Evolutionary conservation across 92 coral and sea anemone genomes (phyloP).

Genomic region (Heliopora coerulea): DNA sequence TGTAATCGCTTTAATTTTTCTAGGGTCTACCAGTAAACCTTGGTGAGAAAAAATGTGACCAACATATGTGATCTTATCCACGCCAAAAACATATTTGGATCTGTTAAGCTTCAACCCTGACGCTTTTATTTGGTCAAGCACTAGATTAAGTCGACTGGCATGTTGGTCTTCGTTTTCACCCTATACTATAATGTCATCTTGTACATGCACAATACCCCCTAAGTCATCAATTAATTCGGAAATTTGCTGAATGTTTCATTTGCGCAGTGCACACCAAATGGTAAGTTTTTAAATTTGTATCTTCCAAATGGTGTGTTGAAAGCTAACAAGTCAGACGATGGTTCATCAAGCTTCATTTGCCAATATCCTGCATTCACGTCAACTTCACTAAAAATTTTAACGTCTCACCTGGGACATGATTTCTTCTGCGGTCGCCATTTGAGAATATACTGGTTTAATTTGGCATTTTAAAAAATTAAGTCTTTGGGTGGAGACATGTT

Average conservation of each 20-base stretch:
- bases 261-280: background rate
- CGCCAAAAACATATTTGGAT: no score
- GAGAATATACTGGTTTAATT: background rate
- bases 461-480: background rate
- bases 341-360: no score
- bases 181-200: background rate
- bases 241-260: conserved; percentile 2
- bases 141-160: background rate
- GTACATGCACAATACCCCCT: background rate
- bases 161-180: background rate
- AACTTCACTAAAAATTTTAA: background rate
- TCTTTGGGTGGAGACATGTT: background rate
- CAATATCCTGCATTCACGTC: background rate
- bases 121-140: background rate
- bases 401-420: background rate
- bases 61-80: no score
- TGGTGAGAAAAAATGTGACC: background rate
- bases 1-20: background rate
- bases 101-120: background rate
- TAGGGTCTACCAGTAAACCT: background rate
- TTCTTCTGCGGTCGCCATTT: no score
- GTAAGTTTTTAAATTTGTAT: no score
- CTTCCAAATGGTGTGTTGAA: no score
- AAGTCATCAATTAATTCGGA: background rate
- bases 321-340: no score